Evolutionary conservation across 92 coral and sea anemone genomes (phyloP), one percentile per base, ranked within the genome.

Genomic region (Heliopora coerulea): DNA sequence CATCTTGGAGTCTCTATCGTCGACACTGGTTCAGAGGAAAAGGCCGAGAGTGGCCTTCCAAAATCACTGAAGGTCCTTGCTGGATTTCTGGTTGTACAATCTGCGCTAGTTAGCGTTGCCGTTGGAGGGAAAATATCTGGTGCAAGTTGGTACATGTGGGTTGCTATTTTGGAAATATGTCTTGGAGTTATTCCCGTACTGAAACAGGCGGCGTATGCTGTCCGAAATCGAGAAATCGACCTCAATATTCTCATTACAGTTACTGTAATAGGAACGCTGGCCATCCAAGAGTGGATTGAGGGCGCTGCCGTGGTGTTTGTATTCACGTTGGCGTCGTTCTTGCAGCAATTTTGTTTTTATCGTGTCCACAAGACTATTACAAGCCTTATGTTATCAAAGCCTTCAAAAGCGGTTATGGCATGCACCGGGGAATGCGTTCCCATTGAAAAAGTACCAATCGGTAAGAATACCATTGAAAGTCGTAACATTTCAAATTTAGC

Each of bases 291-390:
- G 17, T 95, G 95, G 95, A 81, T 95, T 17, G 99, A 95, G 37
- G 96, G 99, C 25, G 99, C 99, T 0, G 88, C 96, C 21, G 99
- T 95, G 28, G 96, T 95, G 13, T 95, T 80, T 68, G 96, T 95
- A 49, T 95, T 90, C 60, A 88, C 91, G 0, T 60, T 90, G 25
- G 95, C 99, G 1, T 91, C 84, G 13, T 91, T 78, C 33, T 62
- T 95, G 68, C 91, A 95, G 62, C 85, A 91, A 26, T 80, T 74
- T 48, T 88, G 91, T 80, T 85, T 95, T 89, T 74, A 83, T 62
- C 87, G 86, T 58, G 99, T 95, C 29, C 99, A 95, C 80, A 86
- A 90, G 82, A 95, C 96, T 9, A 86, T 95, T 72, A 85, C 99
- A 3, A 73, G 87, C 57, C 96, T 95, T 62, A 95, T 95, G 99